These are phyloP conservation scores for Gandaritis pyraliata DNA, from an alignment of 2,888 invertebrate genomes.

Conservation along the genomic window DNA sequence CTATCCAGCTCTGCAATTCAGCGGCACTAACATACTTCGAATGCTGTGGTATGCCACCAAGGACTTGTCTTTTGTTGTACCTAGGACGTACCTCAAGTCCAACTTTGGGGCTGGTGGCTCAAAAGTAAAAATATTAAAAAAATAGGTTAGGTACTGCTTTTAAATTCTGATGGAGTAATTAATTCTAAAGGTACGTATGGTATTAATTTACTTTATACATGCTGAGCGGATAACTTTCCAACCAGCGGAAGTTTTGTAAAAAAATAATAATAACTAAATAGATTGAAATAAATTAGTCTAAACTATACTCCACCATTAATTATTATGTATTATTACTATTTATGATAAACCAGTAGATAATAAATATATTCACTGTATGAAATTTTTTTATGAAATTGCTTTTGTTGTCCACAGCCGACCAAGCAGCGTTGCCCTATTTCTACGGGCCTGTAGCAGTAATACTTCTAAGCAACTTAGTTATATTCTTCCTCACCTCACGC, in stretches of 20 bases:
- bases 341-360: no score
- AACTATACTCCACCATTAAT: no score
- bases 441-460: constrained; percentile 85
- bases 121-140: constrained; percentile 79
- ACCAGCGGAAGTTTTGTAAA: neutral
- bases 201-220: neutral
- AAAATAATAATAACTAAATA: no score
- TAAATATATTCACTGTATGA: no score
- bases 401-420: constrained; percentile 74
- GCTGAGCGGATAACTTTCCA: constrained; percentile 1
- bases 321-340: no score
- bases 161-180: neutral
- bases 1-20: no score
- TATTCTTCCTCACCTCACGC: constrained; percentile 83
- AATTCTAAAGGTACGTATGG: neutral
- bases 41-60: no score
- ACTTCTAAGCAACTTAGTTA: constrained; percentile 78
- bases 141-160: no score
- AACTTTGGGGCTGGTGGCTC: constrained; percentile 86
- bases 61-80: constrained; percentile 85
- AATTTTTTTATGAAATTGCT: no score
- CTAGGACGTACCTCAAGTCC: constrained; percentile 84
- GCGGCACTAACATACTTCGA: no score
- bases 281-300: no score
- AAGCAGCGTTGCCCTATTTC: constrained; percentile 85